These are phyloP conservation scores for Andrena marginata DNA, from an alignment of 2,888 invertebrate species.

Conservation along the genomic window DNA sequence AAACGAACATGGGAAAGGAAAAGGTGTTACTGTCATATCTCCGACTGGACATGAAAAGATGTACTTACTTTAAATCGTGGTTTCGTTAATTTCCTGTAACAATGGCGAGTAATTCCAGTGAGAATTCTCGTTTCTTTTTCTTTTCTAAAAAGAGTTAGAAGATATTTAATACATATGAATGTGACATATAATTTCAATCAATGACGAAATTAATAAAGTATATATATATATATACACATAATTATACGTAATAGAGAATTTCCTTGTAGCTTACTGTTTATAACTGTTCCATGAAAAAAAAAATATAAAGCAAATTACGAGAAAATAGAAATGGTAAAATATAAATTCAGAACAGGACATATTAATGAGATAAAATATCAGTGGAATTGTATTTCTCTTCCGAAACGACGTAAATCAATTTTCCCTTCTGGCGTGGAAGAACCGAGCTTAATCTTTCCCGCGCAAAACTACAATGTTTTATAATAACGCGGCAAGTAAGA, in stretches of 20 bases:
- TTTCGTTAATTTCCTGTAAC: neutral
- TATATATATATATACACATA: too few species aligned
- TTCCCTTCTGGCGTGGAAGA: constrained; percentile 32
- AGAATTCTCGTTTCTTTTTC: neutral
- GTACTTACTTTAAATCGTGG: constrained; percentile 3
- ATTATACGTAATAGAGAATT: too few species aligned
- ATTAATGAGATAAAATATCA: neutral
- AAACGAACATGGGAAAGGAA: neutral
- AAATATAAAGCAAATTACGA: neutral
- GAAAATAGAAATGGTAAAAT: neutral
- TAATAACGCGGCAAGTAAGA: constrained; percentile 71
- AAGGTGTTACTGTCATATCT: neutral
- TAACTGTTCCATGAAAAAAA: neutral
- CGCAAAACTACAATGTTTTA: constrained; percentile 68
- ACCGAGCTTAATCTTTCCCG: constrained; percentile 63
- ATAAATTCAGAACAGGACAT: neutral
- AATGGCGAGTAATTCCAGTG: neutral
- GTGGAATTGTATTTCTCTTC: neutral
- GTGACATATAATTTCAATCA: neutral
- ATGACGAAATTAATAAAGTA: too few species aligned
- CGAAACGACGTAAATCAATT: constrained; percentile 64
- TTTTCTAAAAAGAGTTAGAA: neutral
- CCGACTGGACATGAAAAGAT: neutral
- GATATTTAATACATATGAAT: neutral
- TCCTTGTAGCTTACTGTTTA: too few species aligned